These are phyloP conservation scores for Tachyglossus aculeatus DNA, from an alignment of 2,797 vertebrate species.

Conservation along the genomic window DNA sequence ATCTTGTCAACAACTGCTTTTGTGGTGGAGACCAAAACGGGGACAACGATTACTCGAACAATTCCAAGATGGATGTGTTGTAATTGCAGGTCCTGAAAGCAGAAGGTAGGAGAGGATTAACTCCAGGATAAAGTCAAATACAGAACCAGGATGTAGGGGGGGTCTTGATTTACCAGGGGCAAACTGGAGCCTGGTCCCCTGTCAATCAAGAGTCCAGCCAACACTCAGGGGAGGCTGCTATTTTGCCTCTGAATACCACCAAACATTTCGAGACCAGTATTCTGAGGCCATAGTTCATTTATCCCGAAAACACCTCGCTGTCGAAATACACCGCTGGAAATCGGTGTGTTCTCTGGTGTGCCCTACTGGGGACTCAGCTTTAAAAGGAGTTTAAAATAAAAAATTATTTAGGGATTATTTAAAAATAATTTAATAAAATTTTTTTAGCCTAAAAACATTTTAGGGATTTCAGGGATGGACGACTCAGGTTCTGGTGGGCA, in stretches of 20 bases:
- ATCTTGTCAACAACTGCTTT: slow-evolving; percentile 46
- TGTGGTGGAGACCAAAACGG: slow-evolving; percentile 38
- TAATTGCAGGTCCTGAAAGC: slow-evolving; percentile 23
- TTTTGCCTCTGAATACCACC: background rate
- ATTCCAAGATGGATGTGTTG: slow-evolving; percentile 53
- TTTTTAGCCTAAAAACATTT: no score
- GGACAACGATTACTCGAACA: slow-evolving; percentile 34
- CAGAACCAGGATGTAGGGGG: background rate
- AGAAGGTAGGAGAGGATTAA: slow-evolving; percentile 34
- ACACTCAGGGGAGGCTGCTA: background rate
- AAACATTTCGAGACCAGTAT: background rate
- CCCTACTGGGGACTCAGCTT: no score
- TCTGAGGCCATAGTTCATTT: no score
- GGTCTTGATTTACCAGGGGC: background rate
- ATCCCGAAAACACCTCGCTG: no score
- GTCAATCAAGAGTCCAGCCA: background rate
- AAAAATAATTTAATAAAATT: no score
- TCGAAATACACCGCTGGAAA: no score
- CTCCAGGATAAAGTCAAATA: slow-evolving; percentile 21
- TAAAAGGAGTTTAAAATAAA: no score
- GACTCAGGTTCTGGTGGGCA: no score
- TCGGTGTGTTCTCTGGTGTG: no score
- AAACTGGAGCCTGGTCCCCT: background rate
- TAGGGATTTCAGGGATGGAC: no score
- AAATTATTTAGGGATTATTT: no score